phyloP scores from a whole-genome alignment of 2,113 vertebrate species.

The Chauna torquata region DNA sequence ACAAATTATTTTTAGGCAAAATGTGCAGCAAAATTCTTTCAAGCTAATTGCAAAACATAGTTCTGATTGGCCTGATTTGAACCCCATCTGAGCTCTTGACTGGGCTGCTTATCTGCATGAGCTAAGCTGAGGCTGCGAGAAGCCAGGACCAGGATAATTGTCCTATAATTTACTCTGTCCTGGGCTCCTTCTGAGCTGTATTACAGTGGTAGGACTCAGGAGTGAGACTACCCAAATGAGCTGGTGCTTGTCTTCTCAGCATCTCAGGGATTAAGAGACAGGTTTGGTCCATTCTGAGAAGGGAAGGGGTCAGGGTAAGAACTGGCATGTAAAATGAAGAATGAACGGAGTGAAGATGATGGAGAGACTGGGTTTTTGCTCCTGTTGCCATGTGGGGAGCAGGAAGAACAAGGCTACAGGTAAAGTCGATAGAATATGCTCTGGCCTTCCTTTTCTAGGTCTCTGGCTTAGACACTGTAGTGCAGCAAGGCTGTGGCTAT shows the following conservation, averaged over 20 bases:
- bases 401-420: background rate
- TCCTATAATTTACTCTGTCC: background rate
- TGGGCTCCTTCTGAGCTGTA: background rate
- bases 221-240: background rate
- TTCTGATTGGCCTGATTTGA: constrained; percentile 43
- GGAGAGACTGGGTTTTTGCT: background rate
- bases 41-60: constrained; percentile 38
- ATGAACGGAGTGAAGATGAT: background rate
- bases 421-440: background rate
- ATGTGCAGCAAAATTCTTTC: constrained; percentile 30
- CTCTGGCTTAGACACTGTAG: background rate
- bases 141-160: background rate
- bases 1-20: constrained; percentile 67
- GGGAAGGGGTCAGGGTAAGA: background rate
- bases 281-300: background rate
- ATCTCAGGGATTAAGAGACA: background rate
- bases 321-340: background rate
- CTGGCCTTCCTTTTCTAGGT: background rate
- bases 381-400: background rate
- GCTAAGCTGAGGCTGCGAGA: background rate
- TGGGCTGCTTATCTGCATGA: background rate
- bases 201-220: background rate
- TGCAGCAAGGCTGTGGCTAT: background rate
- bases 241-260: background rate
- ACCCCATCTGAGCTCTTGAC: background rate